Evolutionary conservation across 2,888 invertebrate species (phyloP), one percentile per base, ranked within the genome.

Genomic region (Melinaea menophilus): DNA sequence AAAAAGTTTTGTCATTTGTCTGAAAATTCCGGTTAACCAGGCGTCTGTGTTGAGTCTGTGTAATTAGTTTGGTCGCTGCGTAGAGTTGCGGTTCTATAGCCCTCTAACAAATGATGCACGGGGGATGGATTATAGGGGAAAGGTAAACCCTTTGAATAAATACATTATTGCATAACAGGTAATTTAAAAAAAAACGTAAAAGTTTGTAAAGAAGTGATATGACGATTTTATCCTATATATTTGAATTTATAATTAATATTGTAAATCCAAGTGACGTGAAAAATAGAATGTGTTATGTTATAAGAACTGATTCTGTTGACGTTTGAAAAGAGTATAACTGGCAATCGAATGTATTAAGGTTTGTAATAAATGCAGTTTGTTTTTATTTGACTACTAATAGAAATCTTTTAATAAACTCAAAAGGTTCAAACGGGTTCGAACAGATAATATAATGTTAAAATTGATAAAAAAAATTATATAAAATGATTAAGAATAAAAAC

Each of bases 41-140:
- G 61, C 46, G 58, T 55, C 64, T 59, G 56, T 66, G 63, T 62
- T 58, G 56, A 58, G 58, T 56, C 47, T 35, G 61, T 61, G 58
- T 70, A 71, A 73, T 73, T 70, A 69, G 69, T 68, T 72, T 67
- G 65, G 69, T 67, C 57, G 61, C 61, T 58, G 67, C 62, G 65
- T 69, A 63, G 70, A 69, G 71, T 68, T 64, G 71, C 67, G 71
- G 70, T 71, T 60, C 37, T 48, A 33, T 47, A 46, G 59, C 60
- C 56, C 51, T 59, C 51, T 3, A 51, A 51, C 51, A 51, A 51
- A 51, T 31, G 51, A 51, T 51, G 51, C 51, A 51, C 51, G 31
- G 11, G 51, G 51, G 51, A 51, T 2, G 31, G 51, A 51, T 51
- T 51, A 31, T 22, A 51, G 31, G 51, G 51, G 9, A 12, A 51